Percentiles rank a stretch among this genome's conserved stretches.
phyloP scores from a whole-genome alignment of 1,140 invertebrate species.

The Drosophila novamexicana region DNA sequence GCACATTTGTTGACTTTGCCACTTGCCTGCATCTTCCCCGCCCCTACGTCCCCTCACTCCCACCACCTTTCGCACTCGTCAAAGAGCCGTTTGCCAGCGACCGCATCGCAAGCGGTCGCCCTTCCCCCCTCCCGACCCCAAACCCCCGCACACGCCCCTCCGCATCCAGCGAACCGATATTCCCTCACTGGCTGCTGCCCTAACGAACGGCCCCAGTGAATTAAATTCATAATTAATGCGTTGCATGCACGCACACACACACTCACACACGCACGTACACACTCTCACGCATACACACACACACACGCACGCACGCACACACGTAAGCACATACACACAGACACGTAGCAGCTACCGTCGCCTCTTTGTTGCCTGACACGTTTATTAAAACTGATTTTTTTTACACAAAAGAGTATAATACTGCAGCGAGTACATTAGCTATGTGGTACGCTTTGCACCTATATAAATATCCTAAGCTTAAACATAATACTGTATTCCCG shows the following conservation, averaged over 20 bases:
- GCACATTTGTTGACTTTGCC: conserved; percentile 81
- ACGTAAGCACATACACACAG: conserved; percentile 32
- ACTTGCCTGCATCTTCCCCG: conserved; percentile 55
- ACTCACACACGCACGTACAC: conserved; percentile 18
- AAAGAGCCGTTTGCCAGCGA: conserved; percentile 32
- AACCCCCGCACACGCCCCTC: not conserved
- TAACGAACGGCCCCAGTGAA: conserved; percentile 66
- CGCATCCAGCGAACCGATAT: conserved; percentile 3
- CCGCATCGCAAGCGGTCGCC: conserved; percentile 21
- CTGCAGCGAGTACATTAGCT: conserved; percentile 7
- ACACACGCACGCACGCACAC: conserved; percentile 20
- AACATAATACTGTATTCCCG: not conserved
- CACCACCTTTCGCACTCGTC: not conserved
- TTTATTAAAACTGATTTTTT: conserved; percentile 81
- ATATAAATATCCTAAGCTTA: not conserved
- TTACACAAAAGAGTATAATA: conserved; percentile 3
- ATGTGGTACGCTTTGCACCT: not conserved
- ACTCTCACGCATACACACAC: not conserved
- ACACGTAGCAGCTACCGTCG: conserved; percentile 75
- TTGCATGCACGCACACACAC: conserved; percentile 78
- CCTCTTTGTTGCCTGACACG: conserved; percentile 75
- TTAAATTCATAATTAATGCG: conserved; percentile 83
- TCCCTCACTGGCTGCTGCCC: conserved; percentile 31
- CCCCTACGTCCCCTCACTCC: not conserved
- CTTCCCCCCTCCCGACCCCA: not conserved